These are phyloP conservation scores for Uromys caudimaculatus DNA, from an alignment of 2,797 vertebrate genomes.

Conservation along the genomic window DNA sequence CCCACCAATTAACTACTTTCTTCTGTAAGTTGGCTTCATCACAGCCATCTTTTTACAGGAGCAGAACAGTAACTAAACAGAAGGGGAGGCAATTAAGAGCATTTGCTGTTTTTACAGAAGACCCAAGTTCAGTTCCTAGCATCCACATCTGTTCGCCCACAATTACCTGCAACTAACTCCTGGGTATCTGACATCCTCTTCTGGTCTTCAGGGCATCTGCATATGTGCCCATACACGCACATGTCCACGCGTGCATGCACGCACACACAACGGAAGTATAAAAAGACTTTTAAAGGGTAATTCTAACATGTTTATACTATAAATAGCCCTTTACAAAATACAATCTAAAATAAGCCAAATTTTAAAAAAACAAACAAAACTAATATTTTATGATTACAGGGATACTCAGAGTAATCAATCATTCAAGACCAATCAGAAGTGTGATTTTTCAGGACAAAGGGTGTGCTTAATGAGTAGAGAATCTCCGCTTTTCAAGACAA, in stretches of 20 bases:
- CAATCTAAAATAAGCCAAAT: background rate
- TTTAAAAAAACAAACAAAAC: background rate
- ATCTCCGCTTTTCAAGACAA: background rate
- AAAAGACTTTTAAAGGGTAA: conserved; percentile 6
- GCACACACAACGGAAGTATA: background rate
- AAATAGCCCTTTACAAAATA: background rate
- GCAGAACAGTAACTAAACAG: background rate
- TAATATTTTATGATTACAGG: background rate
- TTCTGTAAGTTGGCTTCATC: background rate
- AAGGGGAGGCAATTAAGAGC: background rate
- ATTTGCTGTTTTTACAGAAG: background rate
- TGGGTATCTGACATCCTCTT: background rate
- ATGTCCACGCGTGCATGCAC: background rate
- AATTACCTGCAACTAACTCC: background rate
- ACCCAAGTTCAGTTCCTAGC: background rate
- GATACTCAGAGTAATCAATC: background rate
- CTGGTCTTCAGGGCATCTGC: background rate
- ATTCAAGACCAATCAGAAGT: background rate
- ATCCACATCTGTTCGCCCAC: background rate
- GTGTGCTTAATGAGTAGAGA: background rate
- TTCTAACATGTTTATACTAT: background rate
- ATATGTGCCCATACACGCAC: background rate
- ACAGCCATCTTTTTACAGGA: background rate
- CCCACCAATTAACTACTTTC: background rate
- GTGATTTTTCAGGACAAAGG: background rate